phyloP scores from a whole-genome alignment of 2,113 vertebrate genomes.

The Chloroceryle aenea region DNA sequence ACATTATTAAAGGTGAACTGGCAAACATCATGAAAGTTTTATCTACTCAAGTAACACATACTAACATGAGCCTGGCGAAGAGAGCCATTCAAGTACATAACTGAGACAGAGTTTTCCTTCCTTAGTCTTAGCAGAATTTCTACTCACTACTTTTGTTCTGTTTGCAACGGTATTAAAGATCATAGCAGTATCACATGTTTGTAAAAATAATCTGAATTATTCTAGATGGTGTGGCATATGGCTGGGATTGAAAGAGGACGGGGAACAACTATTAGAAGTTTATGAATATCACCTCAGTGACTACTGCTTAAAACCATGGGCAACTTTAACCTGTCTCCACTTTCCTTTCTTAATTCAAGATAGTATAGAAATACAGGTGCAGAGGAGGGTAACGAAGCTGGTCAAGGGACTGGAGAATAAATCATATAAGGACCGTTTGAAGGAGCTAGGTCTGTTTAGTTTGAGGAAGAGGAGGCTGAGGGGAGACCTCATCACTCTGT shows the following conservation, averaged over 20 bases:
- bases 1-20: not conserved
- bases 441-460: too few species aligned
- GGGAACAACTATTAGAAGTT: not conserved
- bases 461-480: too few species aligned
- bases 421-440: too few species aligned
- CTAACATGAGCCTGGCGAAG: not conserved
- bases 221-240: not conserved
- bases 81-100: accelerated
- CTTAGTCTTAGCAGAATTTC: not conserved
- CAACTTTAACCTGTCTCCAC: not conserved
- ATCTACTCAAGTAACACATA: not conserved
- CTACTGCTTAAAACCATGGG: not conserved
- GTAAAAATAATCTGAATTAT: not conserved
- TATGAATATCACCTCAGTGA: not conserved
- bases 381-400: too few species aligned
- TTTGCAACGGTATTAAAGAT: not conserved
- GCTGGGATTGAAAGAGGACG: accelerated
- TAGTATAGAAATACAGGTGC: not conserved
- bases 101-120: not conserved
- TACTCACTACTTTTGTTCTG: not conserved
- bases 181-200: accelerated
- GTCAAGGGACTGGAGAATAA: too few species aligned
- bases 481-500: too few species aligned
- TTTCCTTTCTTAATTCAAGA: not conserved
- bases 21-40: not conserved